Conservation (phyloP, 2,888 invertebrate species). For the Idaea aversata region DNA sequence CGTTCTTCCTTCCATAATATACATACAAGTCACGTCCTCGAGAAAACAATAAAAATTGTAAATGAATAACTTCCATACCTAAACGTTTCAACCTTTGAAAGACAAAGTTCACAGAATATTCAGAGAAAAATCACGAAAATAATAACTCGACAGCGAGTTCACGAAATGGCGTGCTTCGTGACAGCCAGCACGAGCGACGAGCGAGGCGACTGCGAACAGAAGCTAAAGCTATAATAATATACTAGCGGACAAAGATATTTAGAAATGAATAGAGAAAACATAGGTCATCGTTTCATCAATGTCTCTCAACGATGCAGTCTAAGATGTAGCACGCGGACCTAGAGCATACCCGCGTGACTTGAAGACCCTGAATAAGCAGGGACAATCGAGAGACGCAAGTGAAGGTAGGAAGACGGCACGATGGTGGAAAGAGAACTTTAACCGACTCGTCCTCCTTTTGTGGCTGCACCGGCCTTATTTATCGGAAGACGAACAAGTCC, state of each 20-base stretch:
- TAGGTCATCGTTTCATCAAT: too few relatives aligned
- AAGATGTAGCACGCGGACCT: too few relatives aligned
- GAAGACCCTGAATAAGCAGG: too few relatives aligned
- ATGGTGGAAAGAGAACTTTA: too few relatives aligned
- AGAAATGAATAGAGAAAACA: not conserved
- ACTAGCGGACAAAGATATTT: not conserved
- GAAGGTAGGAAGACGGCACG: too few relatives aligned
- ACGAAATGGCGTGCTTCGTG: not conserved
- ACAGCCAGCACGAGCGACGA: not conserved
- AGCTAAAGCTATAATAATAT: not conserved
- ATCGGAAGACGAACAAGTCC: too few relatives aligned
- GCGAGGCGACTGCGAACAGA: not conserved
- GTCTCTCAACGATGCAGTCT: too few relatives aligned
- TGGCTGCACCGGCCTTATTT: too few relatives aligned
- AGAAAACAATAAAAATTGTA: not conserved
- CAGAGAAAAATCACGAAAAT: constrained; percentile 1
- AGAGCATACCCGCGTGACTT: too few relatives aligned
- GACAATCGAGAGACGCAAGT: too few relatives aligned
- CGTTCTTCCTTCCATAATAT: too few relatives aligned
- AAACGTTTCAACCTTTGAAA: not conserved
- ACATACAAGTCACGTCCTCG: not conserved
- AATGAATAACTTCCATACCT: not conserved
- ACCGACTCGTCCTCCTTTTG: too few relatives aligned
- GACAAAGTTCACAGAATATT: not conserved
- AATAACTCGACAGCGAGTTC: not conserved